Conservation (phyloP, 2,113 vertebrate genomes). For the Eolophus roseicapilla region DNA sequence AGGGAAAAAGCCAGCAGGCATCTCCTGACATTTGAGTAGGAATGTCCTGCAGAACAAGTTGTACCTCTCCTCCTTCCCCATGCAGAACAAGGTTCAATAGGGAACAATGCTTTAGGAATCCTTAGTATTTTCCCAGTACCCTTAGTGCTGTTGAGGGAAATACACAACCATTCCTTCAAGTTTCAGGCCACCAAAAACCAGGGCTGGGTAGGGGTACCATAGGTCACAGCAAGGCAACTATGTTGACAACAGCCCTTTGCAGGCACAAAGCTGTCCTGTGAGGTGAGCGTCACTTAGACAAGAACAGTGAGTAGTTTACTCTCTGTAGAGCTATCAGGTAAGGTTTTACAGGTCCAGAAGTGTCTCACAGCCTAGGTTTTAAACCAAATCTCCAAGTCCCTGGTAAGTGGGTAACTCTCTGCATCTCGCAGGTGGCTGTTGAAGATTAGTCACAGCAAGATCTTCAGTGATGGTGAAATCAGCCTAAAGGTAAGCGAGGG, state of each 20-base stretch:
- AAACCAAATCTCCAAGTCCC: neutral
- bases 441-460: neutral
- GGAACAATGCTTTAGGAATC: neutral
- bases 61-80: neutral
- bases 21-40: neutral
- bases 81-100: neutral
- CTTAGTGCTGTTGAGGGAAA: neutral
- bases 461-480: neutral
- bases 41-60: slow-evolving; percentile 12
- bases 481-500: neutral
- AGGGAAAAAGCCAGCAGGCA: neutral
- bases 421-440: neutral
- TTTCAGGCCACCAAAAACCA: neutral
- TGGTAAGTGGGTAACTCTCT: neutral
- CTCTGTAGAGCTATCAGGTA: neutral
- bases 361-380: neutral
- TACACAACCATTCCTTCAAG: neutral
- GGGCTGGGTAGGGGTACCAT: neutral
- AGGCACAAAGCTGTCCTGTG: neutral
- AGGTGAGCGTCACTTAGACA: neutral
- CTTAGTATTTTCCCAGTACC: neutral
- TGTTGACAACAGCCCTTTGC: neutral
- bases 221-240: neutral
- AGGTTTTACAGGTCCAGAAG: neutral
- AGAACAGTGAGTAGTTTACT: neutral